Evolutionary conservation across 2,888 invertebrate species (phyloP).

Genomic region (Caradrina clavipalpis): DNA sequence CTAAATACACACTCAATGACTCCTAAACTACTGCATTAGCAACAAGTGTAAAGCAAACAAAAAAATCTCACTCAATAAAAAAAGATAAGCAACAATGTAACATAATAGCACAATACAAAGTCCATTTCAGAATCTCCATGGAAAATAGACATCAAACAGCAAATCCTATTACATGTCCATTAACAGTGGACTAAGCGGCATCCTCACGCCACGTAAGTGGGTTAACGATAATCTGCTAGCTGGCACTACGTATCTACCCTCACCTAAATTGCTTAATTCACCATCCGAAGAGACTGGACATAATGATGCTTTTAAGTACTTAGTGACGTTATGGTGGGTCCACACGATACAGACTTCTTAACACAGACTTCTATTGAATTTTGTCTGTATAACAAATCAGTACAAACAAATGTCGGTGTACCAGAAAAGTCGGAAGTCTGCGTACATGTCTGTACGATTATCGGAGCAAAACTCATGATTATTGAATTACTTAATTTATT

Average conservation of each 20-base stretch:
- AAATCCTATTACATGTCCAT: slow-evolving; percentile 64
- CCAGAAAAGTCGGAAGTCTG: too few relatives aligned
- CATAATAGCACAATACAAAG: slow-evolving; percentile 3
- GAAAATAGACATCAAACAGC: slow-evolving; percentile 60
- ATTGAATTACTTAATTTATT: too few relatives aligned
- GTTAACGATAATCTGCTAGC: slow-evolving; percentile 61
- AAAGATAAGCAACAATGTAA: not conserved
- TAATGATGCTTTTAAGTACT: slow-evolving; percentile 72
- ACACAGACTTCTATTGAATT: too few relatives aligned
- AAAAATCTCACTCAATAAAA: too few relatives aligned
- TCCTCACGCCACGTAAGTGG: slow-evolving; percentile 58
- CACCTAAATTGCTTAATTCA: slow-evolving; percentile 71
- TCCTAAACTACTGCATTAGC: too few relatives aligned
- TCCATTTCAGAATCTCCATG: slow-evolving; percentile 23
- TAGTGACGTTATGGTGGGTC: slow-evolving; percentile 59
- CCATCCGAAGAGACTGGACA: slow-evolving; percentile 69
- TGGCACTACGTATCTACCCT: slow-evolving; percentile 53
- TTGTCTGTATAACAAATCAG: too few relatives aligned
- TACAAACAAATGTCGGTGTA: too few relatives aligned
- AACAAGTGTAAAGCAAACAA: not conserved
- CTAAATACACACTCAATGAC: too few relatives aligned
- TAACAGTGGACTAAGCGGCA: slow-evolving; percentile 57
- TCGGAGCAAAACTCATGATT: too few relatives aligned
- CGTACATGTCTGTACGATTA: too few relatives aligned
- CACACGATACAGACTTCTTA: too few relatives aligned